These are phyloP conservation scores for Eucera pruinosa DNA, from an alignment of 2,888 invertebrate species.

Conservation along the genomic window DNA sequence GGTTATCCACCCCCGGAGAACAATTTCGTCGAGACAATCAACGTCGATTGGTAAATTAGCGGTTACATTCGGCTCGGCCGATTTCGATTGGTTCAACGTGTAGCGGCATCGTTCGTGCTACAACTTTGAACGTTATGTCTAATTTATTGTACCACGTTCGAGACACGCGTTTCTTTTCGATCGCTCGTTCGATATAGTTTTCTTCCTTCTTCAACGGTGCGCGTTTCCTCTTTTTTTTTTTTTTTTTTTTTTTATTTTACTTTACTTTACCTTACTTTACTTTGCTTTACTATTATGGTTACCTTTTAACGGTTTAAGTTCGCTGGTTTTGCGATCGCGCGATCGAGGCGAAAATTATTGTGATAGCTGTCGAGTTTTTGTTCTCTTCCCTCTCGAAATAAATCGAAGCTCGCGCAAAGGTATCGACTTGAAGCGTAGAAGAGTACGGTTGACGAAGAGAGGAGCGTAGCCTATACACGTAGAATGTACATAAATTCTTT, in stretches of 20 bases:
- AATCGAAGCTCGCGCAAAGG: conserved; percentile 9
- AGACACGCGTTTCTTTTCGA: conserved; percentile 15
- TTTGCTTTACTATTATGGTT: conserved; percentile 3
- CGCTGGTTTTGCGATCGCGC: not conserved
- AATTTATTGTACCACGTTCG: conserved; percentile 36
- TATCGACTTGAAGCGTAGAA: conserved; percentile 23
- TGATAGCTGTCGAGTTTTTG: conserved; percentile 33
- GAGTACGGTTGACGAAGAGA: conserved; percentile 14
- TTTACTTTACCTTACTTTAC: not conserved
- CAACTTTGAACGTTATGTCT: conserved; percentile 31
- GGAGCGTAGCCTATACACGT: conserved; percentile 27
- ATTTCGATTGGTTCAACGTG: conserved; percentile 35
- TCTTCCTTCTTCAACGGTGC: not conserved
- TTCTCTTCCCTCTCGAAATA: not conserved
- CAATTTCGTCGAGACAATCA: conserved; percentile 51
- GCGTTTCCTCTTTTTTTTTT: not conserved
- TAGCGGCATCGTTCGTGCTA: conserved; percentile 28
- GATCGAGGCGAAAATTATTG: conserved; percentile 33
- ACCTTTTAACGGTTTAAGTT: not conserved
- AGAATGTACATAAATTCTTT: conserved; percentile 47
- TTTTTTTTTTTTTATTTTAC: not conserved
- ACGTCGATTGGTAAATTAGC: conserved; percentile 34
- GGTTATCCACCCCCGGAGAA: conserved; percentile 19
- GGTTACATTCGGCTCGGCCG: conserved; percentile 28
- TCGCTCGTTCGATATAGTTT: not conserved